Percentiles rank a stretch among this genome's conserved stretches.
Conservation (phyloP, 2,888 invertebrate species). For the Clitarchus hookeri region DNA sequence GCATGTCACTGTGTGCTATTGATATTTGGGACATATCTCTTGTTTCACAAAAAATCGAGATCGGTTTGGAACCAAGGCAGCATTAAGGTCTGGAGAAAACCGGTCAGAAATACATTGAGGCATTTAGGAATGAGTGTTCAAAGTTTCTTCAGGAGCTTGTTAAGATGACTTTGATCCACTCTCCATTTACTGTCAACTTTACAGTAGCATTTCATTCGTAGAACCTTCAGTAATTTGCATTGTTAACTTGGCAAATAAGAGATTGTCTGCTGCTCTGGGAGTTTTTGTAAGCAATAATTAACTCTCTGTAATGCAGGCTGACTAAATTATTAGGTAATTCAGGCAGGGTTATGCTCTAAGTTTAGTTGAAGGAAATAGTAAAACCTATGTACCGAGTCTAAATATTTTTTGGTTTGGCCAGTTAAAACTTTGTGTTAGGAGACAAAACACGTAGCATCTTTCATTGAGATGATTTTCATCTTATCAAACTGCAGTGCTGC, state of each 20-base stretch:
- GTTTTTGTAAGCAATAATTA: neutral
- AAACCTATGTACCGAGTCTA: neutral
- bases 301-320: neutral
- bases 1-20: neutral
- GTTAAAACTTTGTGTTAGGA: neutral
- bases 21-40: neutral
- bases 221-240: neutral
- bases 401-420: neutral
- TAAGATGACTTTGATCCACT: neutral
- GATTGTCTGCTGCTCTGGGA: neutral
- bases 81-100: neutral
- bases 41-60: neutral
- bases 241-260: neutral
- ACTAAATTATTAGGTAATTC: neutral
- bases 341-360: neutral
- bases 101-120: neutral
- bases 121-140: neutral
- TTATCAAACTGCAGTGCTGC: neutral
- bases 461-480: neutral
- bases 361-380: neutral
- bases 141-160: neutral
- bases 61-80: neutral
- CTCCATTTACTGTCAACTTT: neutral
- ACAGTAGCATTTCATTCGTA: neutral
- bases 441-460: neutral